Percentiles rank a stretch among this genome's conserved stretches.
phyloP scores from a whole-genome alignment of 2,113 vertebrate genomes.

The Odontophorus gujanensis region DNA sequence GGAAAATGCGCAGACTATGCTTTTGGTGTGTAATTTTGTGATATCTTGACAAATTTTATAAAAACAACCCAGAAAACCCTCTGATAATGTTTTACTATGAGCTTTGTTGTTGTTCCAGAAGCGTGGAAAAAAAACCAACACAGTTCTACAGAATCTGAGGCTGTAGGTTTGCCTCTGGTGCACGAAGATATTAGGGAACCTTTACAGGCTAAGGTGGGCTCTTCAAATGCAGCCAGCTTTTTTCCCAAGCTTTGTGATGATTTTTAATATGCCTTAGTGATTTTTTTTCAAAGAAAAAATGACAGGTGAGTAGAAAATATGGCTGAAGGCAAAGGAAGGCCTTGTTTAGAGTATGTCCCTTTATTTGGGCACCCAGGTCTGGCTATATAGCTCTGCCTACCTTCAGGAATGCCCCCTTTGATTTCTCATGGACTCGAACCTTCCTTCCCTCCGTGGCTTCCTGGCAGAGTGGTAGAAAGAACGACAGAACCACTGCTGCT shows the following conservation, averaged over 20 bases:
- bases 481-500: rapidly evolving
- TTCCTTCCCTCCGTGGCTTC: not conserved
- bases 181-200: not conserved
- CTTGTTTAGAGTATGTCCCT: not conserved
- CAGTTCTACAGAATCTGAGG: not conserved
- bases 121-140: not conserved
- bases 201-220: not conserved
- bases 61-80: constrained; percentile 48
- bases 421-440: rapidly evolving
- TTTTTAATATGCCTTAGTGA: not conserved
- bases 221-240: not conserved
- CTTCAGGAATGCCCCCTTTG: not conserved
- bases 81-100: not conserved
- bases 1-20: constrained; percentile 66
- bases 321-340: not conserved
- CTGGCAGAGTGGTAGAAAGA: not conserved
- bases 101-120: not conserved
- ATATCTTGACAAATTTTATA: constrained; percentile 74
- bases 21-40: constrained; percentile 71
- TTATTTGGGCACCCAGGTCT: rapidly evolving
- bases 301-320: not conserved
- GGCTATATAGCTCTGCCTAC: not conserved
- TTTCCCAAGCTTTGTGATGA: not conserved
- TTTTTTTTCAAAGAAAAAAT: not conserved
- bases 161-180: not conserved